Percentiles rank a stretch among this genome's conserved stretches.
phyloP scores from a whole-genome alignment of 2,797 vertebrate genomes.

The Sylvia borin region DNA sequence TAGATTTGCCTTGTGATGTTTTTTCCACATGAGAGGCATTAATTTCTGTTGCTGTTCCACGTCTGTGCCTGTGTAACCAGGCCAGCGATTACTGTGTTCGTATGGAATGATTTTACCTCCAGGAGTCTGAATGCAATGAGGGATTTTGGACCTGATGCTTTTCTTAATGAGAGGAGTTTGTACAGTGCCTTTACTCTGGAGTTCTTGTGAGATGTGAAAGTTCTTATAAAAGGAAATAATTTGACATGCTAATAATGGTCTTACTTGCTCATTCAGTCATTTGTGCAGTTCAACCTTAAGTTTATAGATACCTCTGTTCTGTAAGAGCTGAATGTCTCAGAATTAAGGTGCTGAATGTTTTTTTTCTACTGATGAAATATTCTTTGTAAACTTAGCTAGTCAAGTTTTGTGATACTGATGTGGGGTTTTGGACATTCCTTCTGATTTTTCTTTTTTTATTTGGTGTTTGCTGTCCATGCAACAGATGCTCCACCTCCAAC shows the following conservation, averaged over 20 bases:
- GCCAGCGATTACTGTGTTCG: background rate
- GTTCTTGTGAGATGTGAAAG: background rate
- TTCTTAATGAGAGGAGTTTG: background rate
- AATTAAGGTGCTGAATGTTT: background rate
- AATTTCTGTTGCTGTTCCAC: background rate
- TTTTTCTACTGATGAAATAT: background rate
- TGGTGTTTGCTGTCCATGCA: background rate
- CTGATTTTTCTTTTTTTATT: background rate
- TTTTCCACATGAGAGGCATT: background rate
- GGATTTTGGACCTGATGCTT: background rate
- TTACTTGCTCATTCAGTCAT: background rate
- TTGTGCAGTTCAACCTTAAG: background rate
- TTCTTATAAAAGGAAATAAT: background rate
- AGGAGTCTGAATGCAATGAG: background rate
- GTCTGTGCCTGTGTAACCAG: background rate
- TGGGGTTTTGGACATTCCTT: background rate
- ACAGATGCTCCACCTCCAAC: constrained; percentile 95
- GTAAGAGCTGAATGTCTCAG: background rate
- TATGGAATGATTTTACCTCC: background rate
- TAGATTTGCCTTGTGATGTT: background rate
- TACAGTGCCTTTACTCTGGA: background rate
- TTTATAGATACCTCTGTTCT: background rate
- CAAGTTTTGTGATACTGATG: background rate
- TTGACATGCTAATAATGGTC: background rate
- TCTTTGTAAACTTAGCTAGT: background rate